Conservation (phyloP, 2,113 vertebrate genomes). For the Psettodes erumei region DNA sequence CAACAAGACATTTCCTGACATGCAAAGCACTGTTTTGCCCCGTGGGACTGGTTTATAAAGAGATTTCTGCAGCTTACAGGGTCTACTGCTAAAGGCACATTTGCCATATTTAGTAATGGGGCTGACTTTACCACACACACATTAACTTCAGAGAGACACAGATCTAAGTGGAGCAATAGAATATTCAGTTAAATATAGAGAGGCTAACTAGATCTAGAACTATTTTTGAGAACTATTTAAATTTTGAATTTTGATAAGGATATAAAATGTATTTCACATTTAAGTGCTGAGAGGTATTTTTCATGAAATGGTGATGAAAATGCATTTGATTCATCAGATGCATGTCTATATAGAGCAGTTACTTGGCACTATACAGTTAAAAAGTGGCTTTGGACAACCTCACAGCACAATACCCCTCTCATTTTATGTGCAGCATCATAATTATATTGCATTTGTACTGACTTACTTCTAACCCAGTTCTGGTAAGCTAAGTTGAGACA, state of each 20-base stretch:
- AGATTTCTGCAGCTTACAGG: neutral
- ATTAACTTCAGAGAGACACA: neutral
- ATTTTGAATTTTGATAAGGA: neutral
- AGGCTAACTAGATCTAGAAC: neutral
- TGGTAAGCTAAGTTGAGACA: neutral
- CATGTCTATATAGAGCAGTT: neutral
- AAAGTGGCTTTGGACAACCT: neutral
- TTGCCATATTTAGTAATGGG: slow-evolving; percentile 1
- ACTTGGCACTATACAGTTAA: neutral
- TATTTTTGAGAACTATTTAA: neutral
- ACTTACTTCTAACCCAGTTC: neutral
- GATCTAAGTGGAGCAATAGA: slow-evolving; percentile 9
- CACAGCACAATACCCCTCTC: neutral
- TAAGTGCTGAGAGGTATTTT: no score
- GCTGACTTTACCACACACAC: slow-evolving; percentile 4
- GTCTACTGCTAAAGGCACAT: neutral
- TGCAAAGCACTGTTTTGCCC: slow-evolving; percentile 19
- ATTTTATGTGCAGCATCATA: no score
- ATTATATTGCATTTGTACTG: neutral
- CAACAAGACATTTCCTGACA: slow-evolving; percentile 4
- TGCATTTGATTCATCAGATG: neutral
- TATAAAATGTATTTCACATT: neutral
- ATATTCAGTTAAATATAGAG: neutral
- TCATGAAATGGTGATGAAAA: neutral
- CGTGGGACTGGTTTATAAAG: neutral